Base-by-base conservation (phyloP, 2,888 invertebrate species). In the Lathronympha strigana region DNA sequence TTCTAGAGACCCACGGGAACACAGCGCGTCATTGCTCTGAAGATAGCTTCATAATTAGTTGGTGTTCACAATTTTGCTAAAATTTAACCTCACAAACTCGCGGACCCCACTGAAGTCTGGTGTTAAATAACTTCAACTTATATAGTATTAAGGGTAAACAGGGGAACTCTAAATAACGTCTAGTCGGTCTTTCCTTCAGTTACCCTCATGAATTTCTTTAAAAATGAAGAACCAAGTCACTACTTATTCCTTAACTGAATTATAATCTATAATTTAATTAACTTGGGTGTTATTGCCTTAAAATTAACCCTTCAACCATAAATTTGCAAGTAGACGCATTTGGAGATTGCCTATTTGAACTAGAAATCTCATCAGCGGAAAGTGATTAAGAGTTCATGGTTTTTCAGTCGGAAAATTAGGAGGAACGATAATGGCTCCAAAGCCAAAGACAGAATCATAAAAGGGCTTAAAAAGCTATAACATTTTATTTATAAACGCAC, bases 271-370 rank as follows among this genome's bases (percentile, higher is more conserved):
- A 40, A 58, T 50, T 58, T 43, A 58, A 63, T 63, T 58, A 51
- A 63, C 33, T 51, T 55, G 31, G 25, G 25, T 50, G 25, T 43
- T 57, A 51, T 63, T 63, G 57, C 38, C 25, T 58, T 57, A 21
- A 51, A 51, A 40, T 45, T 33, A 63, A 63, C 63, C 63, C 57
- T 58, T 63, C 50, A 43, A 17, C 63, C 4, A 63, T 63, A 63
- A 63, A 63, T 63, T 63, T 50, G 33, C 23, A 11, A 33, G 50
- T 50, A 63, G 57, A 63, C 57, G 49, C 63, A 63, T 58, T 63
- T 63, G 40, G 40, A 58, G 50, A 58, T 63, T 63, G 63, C 63
- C 50, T 63, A 49, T 63, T 58, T 43, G 63, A 51, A 36, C 63
- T 57, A 51, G 57, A 63, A 63, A 63, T 58, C 57, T 58, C 57